Evolutionary conservation across 2,797 vertebrate genomes (phyloP).

Genomic region (Tokudaia tokunoshimensis): DNA sequence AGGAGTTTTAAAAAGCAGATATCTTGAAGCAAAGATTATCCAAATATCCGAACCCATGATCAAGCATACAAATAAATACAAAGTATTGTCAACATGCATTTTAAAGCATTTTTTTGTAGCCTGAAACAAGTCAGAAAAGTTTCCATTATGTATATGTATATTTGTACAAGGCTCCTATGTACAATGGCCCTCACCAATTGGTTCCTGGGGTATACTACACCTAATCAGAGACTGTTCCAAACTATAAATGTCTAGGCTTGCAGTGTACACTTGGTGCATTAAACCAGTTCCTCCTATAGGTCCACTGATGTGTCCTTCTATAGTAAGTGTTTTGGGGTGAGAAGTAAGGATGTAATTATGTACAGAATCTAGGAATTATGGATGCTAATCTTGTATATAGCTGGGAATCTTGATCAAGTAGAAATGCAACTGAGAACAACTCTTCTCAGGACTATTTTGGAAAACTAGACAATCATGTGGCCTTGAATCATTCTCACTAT

Average conservation of each 20-base stretch:
- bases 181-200: background rate
- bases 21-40: background rate
- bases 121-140: background rate
- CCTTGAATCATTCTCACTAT: background rate
- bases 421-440: background rate
- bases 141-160: background rate
- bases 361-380: background rate
- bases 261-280: background rate
- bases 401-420: background rate
- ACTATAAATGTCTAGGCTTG: background rate
- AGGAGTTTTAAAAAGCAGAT: background rate
- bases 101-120: background rate
- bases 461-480: background rate
- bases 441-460: background rate
- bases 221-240: background rate
- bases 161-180: background rate
- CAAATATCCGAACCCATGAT: background rate
- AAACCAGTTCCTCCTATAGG: background rate
- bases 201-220: rapidly evolving
- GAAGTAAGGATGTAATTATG: background rate
- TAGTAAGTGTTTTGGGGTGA: background rate
- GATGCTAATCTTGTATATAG: background rate
- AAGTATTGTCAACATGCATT: background rate
- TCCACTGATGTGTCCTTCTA: background rate
- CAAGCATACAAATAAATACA: constrained; percentile 21